A percentile compares a stretch with the other conserved stretches of the same genome.
Conservation (phyloP, 2,797 vertebrate species). For the Acridotheres tristis region DNA sequence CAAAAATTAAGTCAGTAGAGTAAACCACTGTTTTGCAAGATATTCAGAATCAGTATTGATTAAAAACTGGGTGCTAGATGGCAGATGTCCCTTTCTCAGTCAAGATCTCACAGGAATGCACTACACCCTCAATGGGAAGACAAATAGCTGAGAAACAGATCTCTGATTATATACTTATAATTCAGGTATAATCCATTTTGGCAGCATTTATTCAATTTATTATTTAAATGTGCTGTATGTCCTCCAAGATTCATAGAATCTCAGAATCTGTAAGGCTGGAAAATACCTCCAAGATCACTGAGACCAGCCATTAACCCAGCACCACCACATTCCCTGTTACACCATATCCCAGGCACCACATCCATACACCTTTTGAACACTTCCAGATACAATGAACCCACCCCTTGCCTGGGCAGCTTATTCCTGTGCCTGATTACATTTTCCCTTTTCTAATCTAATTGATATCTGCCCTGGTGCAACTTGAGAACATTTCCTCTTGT, state of each 20-base stretch:
- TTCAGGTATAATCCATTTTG: not conserved
- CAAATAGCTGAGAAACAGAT: not conserved
- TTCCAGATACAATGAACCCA: not conserved
- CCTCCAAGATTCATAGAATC: not conserved
- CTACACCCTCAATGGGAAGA: not conserved
- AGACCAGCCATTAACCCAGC: not conserved
- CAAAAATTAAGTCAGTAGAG: not conserved
- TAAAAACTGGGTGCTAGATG: not conserved
- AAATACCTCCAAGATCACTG: not conserved
- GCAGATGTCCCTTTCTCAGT: not conserved
- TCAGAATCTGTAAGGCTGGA: not conserved
- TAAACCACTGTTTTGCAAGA: not conserved
- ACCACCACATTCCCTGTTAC: not conserved
- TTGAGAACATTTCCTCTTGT: not conserved
- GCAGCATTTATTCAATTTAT: not conserved
- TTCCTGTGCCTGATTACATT: not conserved
- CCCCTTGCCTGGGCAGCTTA: not conserved
- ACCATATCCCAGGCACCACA: not conserved
- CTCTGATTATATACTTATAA: not conserved
- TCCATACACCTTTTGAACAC: not conserved
- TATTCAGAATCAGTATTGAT: not conserved
- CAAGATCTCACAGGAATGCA: not conserved
- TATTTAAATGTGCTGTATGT: not conserved
- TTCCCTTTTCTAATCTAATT: not conserved
- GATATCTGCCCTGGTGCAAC: not conserved